Evolutionary conservation across 1,140 invertebrate species (phyloP).

Genomic region (Drosophila setifemur): DNA sequence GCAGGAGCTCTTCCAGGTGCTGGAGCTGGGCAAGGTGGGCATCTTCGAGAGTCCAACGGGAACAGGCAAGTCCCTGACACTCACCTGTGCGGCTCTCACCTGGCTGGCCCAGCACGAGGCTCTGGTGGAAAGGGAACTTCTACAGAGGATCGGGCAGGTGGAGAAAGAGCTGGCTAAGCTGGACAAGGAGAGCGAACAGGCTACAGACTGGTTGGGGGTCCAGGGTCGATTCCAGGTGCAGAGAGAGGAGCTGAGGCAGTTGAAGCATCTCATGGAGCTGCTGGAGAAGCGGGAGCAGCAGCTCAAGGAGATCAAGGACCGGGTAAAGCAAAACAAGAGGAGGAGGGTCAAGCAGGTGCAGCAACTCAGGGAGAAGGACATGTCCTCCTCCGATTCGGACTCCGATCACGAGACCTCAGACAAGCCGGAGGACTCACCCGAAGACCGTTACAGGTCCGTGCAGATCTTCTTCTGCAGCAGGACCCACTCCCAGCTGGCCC

Average conservation of each 20-base stretch:
- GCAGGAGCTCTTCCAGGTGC: conserved; percentile 89
- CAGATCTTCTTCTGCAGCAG: conserved; percentile 97
- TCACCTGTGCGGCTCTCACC: conserved; percentile 95
- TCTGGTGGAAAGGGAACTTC: conserved; percentile 83
- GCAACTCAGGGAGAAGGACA: not conserved
- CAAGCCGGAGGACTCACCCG: conserved; percentile 80
- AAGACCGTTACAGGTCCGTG: conserved; percentile 81
- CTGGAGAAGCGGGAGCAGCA: conserved; percentile 84
- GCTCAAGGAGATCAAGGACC: conserved; percentile 31
- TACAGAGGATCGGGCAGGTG: conserved; percentile 84
- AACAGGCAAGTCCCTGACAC: conserved; percentile 95
- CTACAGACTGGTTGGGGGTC: conserved; percentile 87
- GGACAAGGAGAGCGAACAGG: conserved; percentile 79
- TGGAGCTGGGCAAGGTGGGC: conserved; percentile 92
- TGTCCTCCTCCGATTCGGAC: conserved; percentile 20
- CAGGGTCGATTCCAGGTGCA: conserved; percentile 86
- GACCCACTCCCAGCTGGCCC: conserved; percentile 97
- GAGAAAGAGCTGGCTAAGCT: conserved; percentile 83
- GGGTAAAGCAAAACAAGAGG: conserved; percentile 55
- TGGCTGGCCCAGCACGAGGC: conserved; percentile 88
- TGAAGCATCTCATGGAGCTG: conserved; percentile 84
- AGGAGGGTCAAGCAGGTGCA: not conserved
- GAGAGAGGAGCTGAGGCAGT: conserved; percentile 83
- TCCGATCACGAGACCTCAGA: conserved; percentile 79
- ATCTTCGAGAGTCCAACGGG: conserved; percentile 98